These are phyloP conservation scores for Caerostris darwini DNA, from an alignment of 1,140 invertebrate genomes.

Conservation along the genomic window DNA sequence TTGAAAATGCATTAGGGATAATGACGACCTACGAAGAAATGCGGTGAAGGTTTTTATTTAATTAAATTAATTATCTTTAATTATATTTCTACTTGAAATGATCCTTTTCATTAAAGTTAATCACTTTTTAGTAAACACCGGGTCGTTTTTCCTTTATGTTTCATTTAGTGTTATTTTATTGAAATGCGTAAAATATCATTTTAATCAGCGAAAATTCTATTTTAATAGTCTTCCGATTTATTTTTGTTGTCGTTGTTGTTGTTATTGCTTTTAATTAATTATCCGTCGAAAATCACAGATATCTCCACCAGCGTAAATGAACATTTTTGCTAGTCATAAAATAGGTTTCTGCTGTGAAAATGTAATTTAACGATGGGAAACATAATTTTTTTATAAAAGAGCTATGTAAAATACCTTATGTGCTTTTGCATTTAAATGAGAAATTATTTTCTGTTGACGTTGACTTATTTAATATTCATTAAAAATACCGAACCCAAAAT, in stretches of 20 bases:
- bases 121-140: background rate
- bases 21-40: background rate
- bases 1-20: background rate
- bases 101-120: constrained; percentile 7
- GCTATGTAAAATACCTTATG: no score
- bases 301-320: background rate
- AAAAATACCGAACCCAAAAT: no score
- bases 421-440: no score
- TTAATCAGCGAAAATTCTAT: background rate
- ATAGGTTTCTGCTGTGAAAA: no score
- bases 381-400: no score
- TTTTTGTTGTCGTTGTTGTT: no score
- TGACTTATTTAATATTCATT: no score
- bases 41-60: background rate
- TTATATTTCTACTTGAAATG: constrained; percentile 37
- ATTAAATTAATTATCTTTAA: constrained; percentile 45
- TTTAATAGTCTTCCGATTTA: no score
- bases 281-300: background rate
- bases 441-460: no score
- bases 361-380: no score
- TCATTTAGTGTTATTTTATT: background rate
- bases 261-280: background rate
- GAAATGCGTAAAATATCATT: background rate
- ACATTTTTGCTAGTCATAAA: no score
- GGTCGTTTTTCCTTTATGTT: background rate